A percentile compares a stretch with the other conserved stretches of the same genome.
Evolutionary conservation across 2,888 invertebrate species (phyloP).

Genomic region (Stenodera caucasica): DNA sequence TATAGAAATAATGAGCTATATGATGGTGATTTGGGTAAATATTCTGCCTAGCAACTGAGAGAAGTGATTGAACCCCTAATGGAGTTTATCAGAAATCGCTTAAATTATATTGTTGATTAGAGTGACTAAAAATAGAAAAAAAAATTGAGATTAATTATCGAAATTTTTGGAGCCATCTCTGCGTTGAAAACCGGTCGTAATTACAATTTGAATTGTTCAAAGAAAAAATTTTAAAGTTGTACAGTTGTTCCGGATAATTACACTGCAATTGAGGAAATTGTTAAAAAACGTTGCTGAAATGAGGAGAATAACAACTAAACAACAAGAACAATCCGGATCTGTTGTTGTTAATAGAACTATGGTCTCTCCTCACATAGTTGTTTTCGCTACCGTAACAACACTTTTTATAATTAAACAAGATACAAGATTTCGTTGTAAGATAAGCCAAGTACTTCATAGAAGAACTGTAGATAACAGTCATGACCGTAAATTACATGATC

Average conservation of each 20-base stretch:
- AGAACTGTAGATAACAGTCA: constrained; percentile 19
- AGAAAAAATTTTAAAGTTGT: background rate
- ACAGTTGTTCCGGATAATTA: background rate
- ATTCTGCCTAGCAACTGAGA: background rate
- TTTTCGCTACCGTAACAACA: constrained; percentile 24
- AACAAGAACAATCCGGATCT: background rate
- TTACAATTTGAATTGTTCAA: background rate
- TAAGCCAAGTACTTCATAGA: constrained; percentile 27
- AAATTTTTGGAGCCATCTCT: no score
- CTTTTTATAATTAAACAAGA: constrained; percentile 31
- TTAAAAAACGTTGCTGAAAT: background rate
- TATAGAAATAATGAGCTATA: no score
- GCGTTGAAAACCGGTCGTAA: no score
- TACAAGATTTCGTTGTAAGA: constrained; percentile 28
- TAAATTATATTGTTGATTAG: no score
- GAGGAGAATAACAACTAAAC: background rate
- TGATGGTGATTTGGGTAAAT: no score
- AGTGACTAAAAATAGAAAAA: no score
- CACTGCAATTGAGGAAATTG: background rate
- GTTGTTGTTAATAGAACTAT: background rate
- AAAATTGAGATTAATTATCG: no score
- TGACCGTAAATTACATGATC: constrained; percentile 25
- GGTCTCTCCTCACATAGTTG: background rate
- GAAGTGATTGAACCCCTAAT: background rate
- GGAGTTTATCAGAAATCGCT: no score